A percentile compares a stretch with the other conserved stretches of the same genome.
phyloP scores from a whole-genome alignment of 2,113 vertebrate genomes.

The Urocynchramus pylzowi region DNA sequence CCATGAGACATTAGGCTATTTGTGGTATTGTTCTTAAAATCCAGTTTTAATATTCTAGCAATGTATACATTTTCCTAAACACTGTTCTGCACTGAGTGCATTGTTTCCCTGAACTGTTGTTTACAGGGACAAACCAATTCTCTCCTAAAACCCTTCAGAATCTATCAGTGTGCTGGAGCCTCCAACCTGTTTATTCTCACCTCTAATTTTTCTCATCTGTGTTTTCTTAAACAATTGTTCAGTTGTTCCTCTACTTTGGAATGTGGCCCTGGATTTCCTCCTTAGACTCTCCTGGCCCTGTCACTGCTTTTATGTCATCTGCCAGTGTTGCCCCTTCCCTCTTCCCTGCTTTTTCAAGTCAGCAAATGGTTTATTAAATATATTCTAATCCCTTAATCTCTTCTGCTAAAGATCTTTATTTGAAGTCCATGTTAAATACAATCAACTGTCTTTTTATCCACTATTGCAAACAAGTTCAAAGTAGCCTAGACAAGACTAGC shows the following conservation, averaged over 20 bases:
- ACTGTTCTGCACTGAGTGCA: background rate
- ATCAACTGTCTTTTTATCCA: background rate
- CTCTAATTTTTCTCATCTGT: background rate
- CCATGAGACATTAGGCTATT: background rate
- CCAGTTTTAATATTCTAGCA: background rate
- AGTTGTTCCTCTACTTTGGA: background rate
- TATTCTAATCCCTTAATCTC: background rate
- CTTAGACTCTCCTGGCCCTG: background rate
- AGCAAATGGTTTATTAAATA: background rate
- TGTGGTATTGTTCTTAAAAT: background rate
- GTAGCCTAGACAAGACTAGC: background rate
- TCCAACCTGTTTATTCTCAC: background rate
- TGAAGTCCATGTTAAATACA: background rate
- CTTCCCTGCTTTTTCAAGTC: background rate
- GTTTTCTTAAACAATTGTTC: background rate
- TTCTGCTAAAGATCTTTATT: background rate
- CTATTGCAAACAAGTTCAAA: background rate
- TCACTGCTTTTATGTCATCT: background rate
- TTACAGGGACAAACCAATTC: background rate
- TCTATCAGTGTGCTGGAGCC: background rate
- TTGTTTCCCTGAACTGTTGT: background rate
- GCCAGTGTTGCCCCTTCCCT: background rate
- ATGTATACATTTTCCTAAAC: background rate
- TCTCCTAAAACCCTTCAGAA: background rate
- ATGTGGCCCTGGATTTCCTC: background rate